Base-by-base conservation (phyloP, 2,797 vertebrate species). In the Myotis planiceps region DNA sequence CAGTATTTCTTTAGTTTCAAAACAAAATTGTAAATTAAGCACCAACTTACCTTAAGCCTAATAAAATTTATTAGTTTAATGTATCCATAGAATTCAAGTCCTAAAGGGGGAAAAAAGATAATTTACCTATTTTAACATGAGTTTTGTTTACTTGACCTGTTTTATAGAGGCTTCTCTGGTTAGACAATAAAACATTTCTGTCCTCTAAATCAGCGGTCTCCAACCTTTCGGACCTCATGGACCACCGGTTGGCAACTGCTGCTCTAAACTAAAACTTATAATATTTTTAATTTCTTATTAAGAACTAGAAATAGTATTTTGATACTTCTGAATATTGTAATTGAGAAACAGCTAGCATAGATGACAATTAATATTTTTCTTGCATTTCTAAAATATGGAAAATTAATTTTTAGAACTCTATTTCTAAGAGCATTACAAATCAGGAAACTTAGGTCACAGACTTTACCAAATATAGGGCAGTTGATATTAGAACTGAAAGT, bases 21-120 rank as follows among this genome's bases (percentile, higher is more conserved):
- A 81, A 79, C 6, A 45, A 90, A 87, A 92, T 0, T 83, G 5
- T 66, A 96, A 96, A 93, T 18, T 3, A 95, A 0, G 2, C 45
- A 37, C 12, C 78, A 29, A 98, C 99, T 98, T 98, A 99, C 99
- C 94, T 98, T 98, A 79, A 98, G 98, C 55, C 99, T 99, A 85
- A 99, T 98, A 88, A 99, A 99, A 98, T 99, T 99, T 97, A 99
- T 99, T 97, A 99, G 98, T 92, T 99, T 99, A 95, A 99, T 97
- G 86, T 99, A 99, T 76, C 99, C 99, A 92, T 99, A 99, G 98
- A 99, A 99, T 82, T 99, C 99, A 89, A 99, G 99, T 96, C 98
- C 99, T 99, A 92, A 88, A 90, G n/a, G 71, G 87, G 9, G 12
- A 65, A 88, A 88, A 92, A 14, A 72, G 23, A 84, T 49, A 95